phyloP scores from a whole-genome alignment of 1,140 invertebrate genomes.

The Matsumurasca onukii region DNA sequence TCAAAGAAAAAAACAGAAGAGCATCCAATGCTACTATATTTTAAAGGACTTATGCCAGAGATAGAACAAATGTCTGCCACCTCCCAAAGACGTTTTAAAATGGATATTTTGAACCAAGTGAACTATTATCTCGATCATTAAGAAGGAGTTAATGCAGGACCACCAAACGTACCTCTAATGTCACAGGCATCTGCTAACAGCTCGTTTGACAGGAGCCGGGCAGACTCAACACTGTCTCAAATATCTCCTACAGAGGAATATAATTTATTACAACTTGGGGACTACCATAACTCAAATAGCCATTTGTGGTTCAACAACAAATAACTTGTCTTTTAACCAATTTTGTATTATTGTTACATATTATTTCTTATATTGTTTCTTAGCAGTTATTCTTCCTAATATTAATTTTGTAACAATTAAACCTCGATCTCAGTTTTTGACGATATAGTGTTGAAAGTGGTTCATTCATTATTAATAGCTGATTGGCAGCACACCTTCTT shows the following conservation, averaged over 20 bases:
- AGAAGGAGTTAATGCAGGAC: background rate
- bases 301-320: no score
- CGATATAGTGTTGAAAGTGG: no score
- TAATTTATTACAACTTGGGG: background rate
- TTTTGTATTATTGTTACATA: no score
- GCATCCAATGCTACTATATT: constrained; percentile 1
- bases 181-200: background rate
- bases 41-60: background rate
- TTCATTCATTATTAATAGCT: no score
- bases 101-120: background rate
- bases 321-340: no score
- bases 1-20: constrained; percentile 5
- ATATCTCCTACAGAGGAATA: background rate
- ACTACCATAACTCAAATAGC: no score
- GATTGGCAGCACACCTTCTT: no score
- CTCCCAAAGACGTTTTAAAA: constrained; percentile 3
- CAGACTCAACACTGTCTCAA: background rate
- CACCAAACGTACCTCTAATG: background rate
- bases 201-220: background rate
- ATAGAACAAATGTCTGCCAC: background rate
- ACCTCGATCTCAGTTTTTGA: no score
- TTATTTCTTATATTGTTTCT: no score
- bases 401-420: no score
- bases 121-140: background rate
- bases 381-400: no score